Evolutionary conservation across 2,113 vertebrate genomes (phyloP).

Genomic region (Myxocyprinus asiaticus): DNA sequence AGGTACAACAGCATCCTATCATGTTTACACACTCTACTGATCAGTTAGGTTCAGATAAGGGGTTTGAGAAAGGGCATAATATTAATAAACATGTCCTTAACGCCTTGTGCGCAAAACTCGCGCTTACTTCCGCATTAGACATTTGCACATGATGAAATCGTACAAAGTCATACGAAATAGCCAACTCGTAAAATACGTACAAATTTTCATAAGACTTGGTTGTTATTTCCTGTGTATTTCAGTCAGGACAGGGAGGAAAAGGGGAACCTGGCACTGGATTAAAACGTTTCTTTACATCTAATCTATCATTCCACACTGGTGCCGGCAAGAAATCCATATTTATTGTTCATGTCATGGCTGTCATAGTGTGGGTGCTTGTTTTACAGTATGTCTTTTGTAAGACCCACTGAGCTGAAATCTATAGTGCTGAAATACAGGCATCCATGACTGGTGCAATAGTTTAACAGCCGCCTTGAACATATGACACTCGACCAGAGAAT

Average conservation of each 20-base stretch:
- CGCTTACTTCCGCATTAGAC: too few relatives aligned
- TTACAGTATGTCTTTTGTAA: conserved; percentile 68
- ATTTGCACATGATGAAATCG: too few relatives aligned
- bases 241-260: conserved; percentile 57
- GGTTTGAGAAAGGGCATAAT: too few relatives aligned
- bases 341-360: conserved; percentile 76
- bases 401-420: conserved; percentile 50
- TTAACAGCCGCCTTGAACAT: conserved; percentile 56
- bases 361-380: conserved; percentile 65
- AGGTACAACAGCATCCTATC: too few relatives aligned
- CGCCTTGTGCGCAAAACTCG: too few relatives aligned
- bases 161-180: too few relatives aligned
- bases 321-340: conserved; percentile 65
- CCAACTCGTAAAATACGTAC: too few relatives aligned
- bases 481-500: conserved; percentile 47
- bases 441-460: conserved; percentile 48
- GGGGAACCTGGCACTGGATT: conserved; percentile 48
- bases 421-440: conserved; percentile 66
- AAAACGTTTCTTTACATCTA: conserved; percentile 68
- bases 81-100: too few relatives aligned
- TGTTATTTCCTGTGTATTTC: conserved; percentile 74
- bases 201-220: neutral
- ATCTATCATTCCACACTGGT: conserved; percentile 71
- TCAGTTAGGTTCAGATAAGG: too few relatives aligned
- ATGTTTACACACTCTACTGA: too few relatives aligned